Base-by-base conservation (phyloP, 2,113 vertebrate species). In the Phrynocephalus versicolor region DNA sequence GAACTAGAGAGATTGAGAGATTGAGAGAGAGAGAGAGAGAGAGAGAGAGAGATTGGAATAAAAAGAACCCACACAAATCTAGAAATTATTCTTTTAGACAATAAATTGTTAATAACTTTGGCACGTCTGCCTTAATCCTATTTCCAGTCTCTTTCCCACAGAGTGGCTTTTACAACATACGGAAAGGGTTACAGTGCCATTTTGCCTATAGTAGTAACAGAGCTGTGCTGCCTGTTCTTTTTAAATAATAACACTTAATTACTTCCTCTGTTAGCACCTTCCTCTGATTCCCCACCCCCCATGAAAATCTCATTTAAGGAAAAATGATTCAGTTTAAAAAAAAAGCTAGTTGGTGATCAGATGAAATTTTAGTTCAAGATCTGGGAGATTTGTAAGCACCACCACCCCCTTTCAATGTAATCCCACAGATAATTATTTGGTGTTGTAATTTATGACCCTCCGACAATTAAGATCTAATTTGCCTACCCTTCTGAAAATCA, bases 241-340 rank as follows among this genome's bases (percentile, higher is more conserved):
- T 94, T 94, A 94, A 96, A 95, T 94, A 95, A 95, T 93, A 93
- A 94, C 91, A 90, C 92, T 95, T 94, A 93, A 94, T 95, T 94
- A 89, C 89, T 91, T 90, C 91, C 90, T 87, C 85, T 78, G 80
- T 60, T 79, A 70, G 86, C 33, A 88, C 57, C 2, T 19, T 87
- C 85, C 83, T 86, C 30, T 91, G 58, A 73, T 92, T 67, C 13
- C 30, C 1, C 21, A 15, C 37, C 37, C 7, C 39, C 89, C 77
- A 10, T 76, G 6, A n/a, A 78, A 87, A 81, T 89, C 91, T 21
- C 71, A 80, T 85, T 89, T 91, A 85, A 85, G 41, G 85, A 88
- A 85, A 91, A 51, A 93, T 90, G 92, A 92, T 92, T 87, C 0
- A 60, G 85, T 80, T 33, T 64, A 6, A 80, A 5, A 60, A 35